phyloP scores from a whole-genome alignment of 2,888 invertebrate genomes.

The Galerucella nymphaeae region DNA sequence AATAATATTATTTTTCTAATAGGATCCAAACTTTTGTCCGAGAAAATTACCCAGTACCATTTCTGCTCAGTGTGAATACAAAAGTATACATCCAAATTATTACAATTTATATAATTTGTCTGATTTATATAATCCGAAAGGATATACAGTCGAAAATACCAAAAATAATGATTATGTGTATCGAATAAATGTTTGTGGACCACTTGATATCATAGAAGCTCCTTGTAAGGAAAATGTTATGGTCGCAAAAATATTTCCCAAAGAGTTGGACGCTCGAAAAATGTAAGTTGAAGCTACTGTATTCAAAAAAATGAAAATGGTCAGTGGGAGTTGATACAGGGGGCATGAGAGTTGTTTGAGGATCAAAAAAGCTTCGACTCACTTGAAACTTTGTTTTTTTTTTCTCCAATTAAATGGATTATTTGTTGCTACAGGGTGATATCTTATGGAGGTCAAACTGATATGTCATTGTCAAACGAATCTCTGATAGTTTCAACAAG shows the following conservation, averaged over 20 bases:
- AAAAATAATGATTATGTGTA: conserved; percentile 21
- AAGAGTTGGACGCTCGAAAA: conserved; percentile 29
- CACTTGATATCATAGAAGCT: conserved; percentile 26
- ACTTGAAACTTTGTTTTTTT: background rate
- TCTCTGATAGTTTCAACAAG: conserved; percentile 25
- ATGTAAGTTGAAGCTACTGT: conserved; percentile 37
- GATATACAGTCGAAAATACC: conserved; percentile 21
- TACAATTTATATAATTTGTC: background rate
- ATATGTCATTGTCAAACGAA: conserved; percentile 4
- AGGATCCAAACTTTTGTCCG: conserved; percentile 2
- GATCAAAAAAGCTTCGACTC: background rate
- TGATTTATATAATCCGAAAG: background rate
- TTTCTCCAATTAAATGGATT: conserved; percentile 6
- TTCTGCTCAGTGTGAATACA: background rate
- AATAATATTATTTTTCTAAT: background rate
- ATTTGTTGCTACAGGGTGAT: conserved; percentile 11
- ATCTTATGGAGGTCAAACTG: conserved; percentile 31
- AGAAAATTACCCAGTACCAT: background rate
- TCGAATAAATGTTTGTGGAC: conserved; percentile 35
- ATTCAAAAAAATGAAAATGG: too few species aligned
- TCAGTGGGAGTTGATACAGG: too few species aligned
- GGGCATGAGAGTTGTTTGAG: too few species aligned
- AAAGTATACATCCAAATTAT: background rate
- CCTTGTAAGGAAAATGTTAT: conserved; percentile 32
- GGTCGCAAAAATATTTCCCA: conserved; percentile 27